These are phyloP conservation scores for Borostomias antarcticus DNA, from an alignment of 2,797 vertebrate genomes.

Conservation along the genomic window DNA sequence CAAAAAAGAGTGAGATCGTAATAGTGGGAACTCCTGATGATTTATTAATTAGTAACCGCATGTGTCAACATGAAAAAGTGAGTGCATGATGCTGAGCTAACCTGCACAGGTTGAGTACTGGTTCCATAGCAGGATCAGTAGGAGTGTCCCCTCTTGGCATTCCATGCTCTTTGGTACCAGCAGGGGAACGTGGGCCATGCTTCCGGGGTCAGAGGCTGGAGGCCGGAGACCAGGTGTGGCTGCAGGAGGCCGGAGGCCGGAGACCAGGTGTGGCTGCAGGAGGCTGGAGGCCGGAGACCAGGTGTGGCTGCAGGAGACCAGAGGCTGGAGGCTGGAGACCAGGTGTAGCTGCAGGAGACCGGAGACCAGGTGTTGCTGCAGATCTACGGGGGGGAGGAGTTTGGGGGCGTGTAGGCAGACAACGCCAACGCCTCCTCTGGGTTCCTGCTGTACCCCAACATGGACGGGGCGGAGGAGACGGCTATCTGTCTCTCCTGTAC, in stretches of 20 bases:
- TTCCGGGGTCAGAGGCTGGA: slow-evolving; percentile 70
- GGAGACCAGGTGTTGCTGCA: no score
- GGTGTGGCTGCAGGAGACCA: slow-evolving; percentile 82
- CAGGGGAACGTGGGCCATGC: slow-evolving; percentile 76
- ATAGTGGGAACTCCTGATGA: no score
- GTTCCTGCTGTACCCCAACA: slow-evolving; percentile 81
- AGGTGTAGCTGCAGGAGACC: slow-evolving; percentile 83
- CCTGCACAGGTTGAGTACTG: no score
- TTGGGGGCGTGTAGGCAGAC: slow-evolving; percentile 80
- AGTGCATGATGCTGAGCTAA: no score
- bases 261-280: no score
- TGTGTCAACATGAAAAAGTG: no score
- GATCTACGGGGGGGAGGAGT: slow-evolving; percentile 68
- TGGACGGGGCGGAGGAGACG: neutral
- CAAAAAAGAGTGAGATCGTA: no score
- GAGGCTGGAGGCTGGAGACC: slow-evolving; percentile 71
- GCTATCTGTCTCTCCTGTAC: no score
- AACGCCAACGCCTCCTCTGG: slow-evolving; percentile 83
- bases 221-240: slow-evolving; percentile 80
- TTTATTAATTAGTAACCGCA: no score
- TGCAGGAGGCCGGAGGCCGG: slow-evolving; percentile 79
- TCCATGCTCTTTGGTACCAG: no score
- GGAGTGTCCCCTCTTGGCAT: no score
- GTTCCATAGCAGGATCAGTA: no score
- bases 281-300: slow-evolving; percentile 74